Evolutionary conservation across 2,888 invertebrate genomes (phyloP).

Genomic region (Drosophila subsilvestris): DNA sequence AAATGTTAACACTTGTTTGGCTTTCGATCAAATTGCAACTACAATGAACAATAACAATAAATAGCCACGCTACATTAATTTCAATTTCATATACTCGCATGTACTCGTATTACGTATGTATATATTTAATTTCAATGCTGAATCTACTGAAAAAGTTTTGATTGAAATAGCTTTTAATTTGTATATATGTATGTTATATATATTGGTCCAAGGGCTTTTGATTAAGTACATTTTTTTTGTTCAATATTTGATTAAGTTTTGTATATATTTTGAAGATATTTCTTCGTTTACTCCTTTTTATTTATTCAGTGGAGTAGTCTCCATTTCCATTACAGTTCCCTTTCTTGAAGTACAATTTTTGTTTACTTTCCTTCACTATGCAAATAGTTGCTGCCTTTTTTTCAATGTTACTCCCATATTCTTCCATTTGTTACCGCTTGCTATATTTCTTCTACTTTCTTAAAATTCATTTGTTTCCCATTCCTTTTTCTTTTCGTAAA

Average conservation of each 20-base stretch:
- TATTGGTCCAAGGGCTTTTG: slow-evolving; percentile 1
- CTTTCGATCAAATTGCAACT: slow-evolving; percentile 29
- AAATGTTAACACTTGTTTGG: slow-evolving; percentile 39
- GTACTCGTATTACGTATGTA: neutral
- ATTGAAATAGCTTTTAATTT: slow-evolving; percentile 23
- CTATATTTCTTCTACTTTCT: slow-evolving; percentile 2
- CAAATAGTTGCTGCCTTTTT: neutral
- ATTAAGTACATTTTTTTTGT: neutral
- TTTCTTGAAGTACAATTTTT: slow-evolving; percentile 1
- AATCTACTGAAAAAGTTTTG: slow-evolving; percentile 15
- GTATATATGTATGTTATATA: neutral
- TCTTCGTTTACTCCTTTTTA: neutral
- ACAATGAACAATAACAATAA: slow-evolving; percentile 39
- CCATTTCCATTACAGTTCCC: neutral
- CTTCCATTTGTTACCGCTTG: neutral
- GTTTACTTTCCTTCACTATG: neutral
- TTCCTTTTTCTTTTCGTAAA: neutral
- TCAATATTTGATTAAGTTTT: slow-evolving; percentile 9
- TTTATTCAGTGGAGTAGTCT: too few species aligned
- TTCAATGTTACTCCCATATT: neutral
- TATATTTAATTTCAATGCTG: slow-evolving; percentile 29
- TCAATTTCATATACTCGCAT: neutral
- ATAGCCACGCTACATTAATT: slow-evolving; percentile 23
- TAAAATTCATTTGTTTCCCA: neutral
- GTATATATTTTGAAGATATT: neutral